Conservation (phyloP, 2,797 vertebrate genomes). For the Salmo trutta region DNA sequence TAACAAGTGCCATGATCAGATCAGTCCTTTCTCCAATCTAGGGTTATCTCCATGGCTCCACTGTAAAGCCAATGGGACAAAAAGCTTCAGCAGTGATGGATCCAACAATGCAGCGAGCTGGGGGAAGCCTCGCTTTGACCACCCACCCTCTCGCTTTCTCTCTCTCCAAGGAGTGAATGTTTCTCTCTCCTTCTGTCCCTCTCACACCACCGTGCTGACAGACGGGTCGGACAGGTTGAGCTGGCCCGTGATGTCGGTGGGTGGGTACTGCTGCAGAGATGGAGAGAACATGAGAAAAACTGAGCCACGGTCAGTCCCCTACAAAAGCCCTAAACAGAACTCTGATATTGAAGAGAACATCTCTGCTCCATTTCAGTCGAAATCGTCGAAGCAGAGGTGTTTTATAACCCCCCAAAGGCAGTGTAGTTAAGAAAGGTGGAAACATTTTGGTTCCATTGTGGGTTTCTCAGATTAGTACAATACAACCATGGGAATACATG, state of each 20-base stretch:
- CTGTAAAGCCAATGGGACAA: conserved; percentile 30
- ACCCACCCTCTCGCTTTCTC: conserved; percentile 42
- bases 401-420: conserved; percentile 61
- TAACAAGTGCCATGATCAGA: conserved; percentile 59
- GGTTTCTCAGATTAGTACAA: not conserved
- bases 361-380: conserved; percentile 43
- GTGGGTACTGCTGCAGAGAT: conserved; percentile 94
- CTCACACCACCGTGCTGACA: conserved; percentile 98
- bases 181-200: conserved; percentile 58
- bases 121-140: conserved; percentile 17
- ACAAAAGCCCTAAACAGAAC: conserved; percentile 5
- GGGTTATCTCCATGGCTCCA: conserved; percentile 34
- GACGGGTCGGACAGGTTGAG: conserved; percentile 99
- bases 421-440: not conserved
- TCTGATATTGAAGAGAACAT: conserved; percentile 25
- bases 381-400: conserved; percentile 46
- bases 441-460: not conserved
- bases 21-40: conserved; percentile 42
- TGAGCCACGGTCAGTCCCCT: conserved; percentile 35
- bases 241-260: conserved; percentile 97
- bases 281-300: conserved; percentile 46
- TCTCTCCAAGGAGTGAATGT: conserved; percentile 54
- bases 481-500: conserved; percentile 25
- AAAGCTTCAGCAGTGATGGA: conserved; percentile 39
- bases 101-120: conserved; percentile 22